These are phyloP conservation scores for Nudaria mundana DNA, from an alignment of 2,888 invertebrate genomes.

Conservation along the genomic window DNA sequence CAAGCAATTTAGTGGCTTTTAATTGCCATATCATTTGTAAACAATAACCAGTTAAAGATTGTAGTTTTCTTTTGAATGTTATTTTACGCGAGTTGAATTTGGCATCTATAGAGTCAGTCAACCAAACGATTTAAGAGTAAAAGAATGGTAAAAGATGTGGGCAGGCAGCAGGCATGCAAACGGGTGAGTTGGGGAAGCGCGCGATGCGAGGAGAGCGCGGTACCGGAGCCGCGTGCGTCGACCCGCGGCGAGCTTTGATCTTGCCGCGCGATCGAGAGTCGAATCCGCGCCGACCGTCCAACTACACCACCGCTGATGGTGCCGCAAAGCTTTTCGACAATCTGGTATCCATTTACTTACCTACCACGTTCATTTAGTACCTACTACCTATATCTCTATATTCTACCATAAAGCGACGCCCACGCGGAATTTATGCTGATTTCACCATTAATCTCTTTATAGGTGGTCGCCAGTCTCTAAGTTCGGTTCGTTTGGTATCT, in stretches of 20 bases:
- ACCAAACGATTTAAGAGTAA: constrained; percentile 48
- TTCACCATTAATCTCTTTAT: constrained; percentile 8
- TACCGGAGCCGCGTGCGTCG: constrained; percentile 71
- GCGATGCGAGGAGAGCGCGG: constrained; percentile 23
- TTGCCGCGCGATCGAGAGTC: constrained; percentile 39
- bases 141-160: constrained; percentile 35
- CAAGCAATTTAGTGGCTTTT: constrained; percentile 61
- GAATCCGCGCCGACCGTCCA: no score
- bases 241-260: constrained; percentile 72
- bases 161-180: no score
- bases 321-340: constrained; percentile 45
- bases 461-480: constrained; percentile 4
- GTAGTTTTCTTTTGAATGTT: constrained; percentile 60
- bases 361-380: constrained; percentile 38
- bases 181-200: no score
- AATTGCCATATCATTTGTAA: constrained; percentile 64
- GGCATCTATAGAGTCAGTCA: constrained; percentile 29
- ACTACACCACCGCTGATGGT: constrained; percentile 30
- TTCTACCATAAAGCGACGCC: constrained; percentile 5
- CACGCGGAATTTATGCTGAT: constrained; percentile 6
- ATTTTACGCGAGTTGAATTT: constrained; percentile 53
- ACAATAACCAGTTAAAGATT: constrained; percentile 70
- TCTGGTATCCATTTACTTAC: constrained; percentile 41
- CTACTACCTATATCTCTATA: constrained; percentile 1
- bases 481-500: neutral